Evolutionary conservation across 2,113 vertebrate species (phyloP).

Genomic region (Alectura lathami): DNA sequence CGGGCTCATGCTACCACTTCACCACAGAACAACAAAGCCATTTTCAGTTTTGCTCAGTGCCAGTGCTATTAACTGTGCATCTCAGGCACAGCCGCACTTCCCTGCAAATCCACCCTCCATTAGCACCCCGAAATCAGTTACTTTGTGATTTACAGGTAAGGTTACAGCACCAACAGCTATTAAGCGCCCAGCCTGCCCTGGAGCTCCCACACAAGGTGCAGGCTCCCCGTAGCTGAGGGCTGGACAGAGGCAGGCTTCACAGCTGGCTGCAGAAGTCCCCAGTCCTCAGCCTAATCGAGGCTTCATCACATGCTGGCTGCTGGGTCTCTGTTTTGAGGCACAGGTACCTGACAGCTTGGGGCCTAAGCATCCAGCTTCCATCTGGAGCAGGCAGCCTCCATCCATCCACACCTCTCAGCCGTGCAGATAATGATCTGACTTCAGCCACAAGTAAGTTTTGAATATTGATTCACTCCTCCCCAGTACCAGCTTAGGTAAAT

Average conservation of each 20-base stretch:
- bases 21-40: conserved; percentile 17
- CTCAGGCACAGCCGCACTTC: background rate
- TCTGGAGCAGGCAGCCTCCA: background rate
- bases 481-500: background rate
- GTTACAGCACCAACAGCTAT: background rate
- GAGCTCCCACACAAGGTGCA: background rate
- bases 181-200: background rate
- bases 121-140: conserved; percentile 25
- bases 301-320: conserved; percentile 53
- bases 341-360: background rate
- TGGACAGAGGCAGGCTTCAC: background rate
- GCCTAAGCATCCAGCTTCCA: background rate
- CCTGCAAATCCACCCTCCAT: conserved; percentile 36
- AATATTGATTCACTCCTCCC: background rate
- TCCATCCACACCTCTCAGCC: background rate
- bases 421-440: background rate
- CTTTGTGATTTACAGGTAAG: conserved; percentile 45
- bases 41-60: background rate
- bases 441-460: background rate
- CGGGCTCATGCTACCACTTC: background rate
- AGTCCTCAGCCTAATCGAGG: conserved; percentile 21
- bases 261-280: too few species aligned
- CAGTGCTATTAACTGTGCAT: background rate
- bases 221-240: background rate
- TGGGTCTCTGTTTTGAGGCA: conserved; percentile 45